phyloP scores from a whole-genome alignment of 92 coral and sea anemone genomes.

The Zoanthus solanderi region DNA sequence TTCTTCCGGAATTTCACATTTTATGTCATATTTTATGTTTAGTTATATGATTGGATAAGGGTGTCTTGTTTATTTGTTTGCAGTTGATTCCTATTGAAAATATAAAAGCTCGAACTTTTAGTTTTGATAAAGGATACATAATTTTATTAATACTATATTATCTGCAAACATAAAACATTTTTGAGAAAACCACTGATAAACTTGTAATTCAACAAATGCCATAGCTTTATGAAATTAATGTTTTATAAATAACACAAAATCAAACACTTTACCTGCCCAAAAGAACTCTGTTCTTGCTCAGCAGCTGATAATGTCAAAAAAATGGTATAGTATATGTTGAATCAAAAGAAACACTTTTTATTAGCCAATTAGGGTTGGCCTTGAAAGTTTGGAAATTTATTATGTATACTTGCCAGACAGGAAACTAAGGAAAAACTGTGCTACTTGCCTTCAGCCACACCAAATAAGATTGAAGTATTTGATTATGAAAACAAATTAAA shows the following conservation, averaged over 20 bases:
- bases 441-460: too few species aligned
- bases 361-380: too few species aligned
- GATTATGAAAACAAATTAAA: neutral
- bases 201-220: neutral
- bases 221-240: neutral
- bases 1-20: neutral
- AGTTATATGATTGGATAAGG: neutral
- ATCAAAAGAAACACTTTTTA: neutral
- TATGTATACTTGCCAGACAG: neutral
- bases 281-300: conserved; percentile 19
- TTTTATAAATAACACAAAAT: too few species aligned
- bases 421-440: conserved; percentile 2
- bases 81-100: neutral
- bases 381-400: neutral
- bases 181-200: neutral
- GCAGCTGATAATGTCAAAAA: neutral
- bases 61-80: neutral
- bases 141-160: too few species aligned
- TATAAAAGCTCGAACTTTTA: too few species aligned
- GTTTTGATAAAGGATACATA: too few species aligned
- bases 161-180: neutral
- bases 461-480: neutral
- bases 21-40: neutral
- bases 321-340: neutral
- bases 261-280: neutral